Conservation (phyloP, 2,797 vertebrate species). For the Oryzias dopingdopingensis region DNA sequence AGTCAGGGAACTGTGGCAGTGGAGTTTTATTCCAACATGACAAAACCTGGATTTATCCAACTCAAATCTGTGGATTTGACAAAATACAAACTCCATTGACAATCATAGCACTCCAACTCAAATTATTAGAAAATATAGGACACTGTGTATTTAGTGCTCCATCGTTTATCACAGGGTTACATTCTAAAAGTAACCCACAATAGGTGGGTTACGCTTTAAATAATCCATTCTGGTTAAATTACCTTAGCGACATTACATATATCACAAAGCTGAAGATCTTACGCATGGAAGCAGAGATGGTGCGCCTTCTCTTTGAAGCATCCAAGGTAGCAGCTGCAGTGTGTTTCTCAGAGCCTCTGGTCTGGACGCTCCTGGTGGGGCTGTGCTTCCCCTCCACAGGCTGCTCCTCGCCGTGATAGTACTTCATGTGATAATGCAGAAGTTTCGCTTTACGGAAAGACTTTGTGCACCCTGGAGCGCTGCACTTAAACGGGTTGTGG, state of each 20-base stretch:
- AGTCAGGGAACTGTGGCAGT: constrained; percentile 9
- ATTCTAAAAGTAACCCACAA: no score
- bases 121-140: no score
- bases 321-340: constrained; percentile 68
- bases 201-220: no score
- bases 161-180: no score
- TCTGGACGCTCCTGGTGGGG: constrained; percentile 84
- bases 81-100: no score
- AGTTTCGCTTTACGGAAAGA: constrained; percentile 96
- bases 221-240: no score
- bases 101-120: no score
- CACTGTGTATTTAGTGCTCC: no score
- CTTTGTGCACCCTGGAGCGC: constrained; percentile 90
- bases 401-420: constrained; percentile 86
- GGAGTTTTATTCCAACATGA: no score
- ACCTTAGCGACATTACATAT: neutral
- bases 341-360: constrained; percentile 85
- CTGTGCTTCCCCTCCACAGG: constrained; percentile 78
- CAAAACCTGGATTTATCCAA: no score
- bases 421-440: constrained; percentile 98
- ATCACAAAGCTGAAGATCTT: constrained; percentile 61
- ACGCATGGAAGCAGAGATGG: constrained; percentile 84
- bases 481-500: constrained; percentile 94
- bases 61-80: no score
- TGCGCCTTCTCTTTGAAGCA: constrained; percentile 84